These are phyloP conservation scores for Margaritifera margaritifera DNA, from an alignment of 2,888 invertebrate species.

Conservation along the genomic window DNA sequence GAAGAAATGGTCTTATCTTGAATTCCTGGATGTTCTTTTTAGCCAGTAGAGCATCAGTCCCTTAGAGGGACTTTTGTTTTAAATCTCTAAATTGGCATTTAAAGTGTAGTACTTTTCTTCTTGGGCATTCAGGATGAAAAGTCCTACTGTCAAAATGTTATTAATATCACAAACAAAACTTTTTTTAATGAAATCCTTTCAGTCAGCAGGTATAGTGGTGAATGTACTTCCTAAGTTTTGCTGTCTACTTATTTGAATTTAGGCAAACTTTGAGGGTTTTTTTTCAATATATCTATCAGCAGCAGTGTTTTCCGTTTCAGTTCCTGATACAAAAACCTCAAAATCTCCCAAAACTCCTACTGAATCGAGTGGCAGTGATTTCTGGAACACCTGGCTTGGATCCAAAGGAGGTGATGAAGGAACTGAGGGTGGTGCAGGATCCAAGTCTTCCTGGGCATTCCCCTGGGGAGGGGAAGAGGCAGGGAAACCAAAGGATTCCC, in stretches of 20 bases:
- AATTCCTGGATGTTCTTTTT: no score
- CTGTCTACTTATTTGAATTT: not conserved
- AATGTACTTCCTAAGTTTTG: not conserved
- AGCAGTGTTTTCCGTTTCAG: constrained; percentile 3
- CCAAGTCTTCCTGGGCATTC: constrained; percentile 28
- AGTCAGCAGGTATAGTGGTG: no score
- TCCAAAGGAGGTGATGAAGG: constrained; percentile 7
- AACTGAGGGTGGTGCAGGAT: constrained; percentile 8
- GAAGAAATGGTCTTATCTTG: no score
- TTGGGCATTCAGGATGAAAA: no score
- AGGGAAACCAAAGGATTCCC: constrained; percentile 8
- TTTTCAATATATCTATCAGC: not conserved
- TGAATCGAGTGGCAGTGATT: constrained; percentile 13
- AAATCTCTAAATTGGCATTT: no score
- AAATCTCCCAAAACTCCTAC: constrained; percentile 1
- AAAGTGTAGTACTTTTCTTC: no score
- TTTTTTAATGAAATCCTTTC: no score
- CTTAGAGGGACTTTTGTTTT: no score
- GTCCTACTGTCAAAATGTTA: no score
- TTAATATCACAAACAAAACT: no score
- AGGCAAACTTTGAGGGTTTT: not conserved
- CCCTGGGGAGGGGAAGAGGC: constrained; percentile 29
- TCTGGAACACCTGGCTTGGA: constrained; percentile 41
- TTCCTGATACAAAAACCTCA: constrained; percentile 5
- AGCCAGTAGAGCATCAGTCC: no score